Evolutionary conservation across 2,797 vertebrate species (phyloP), one percentile per base, ranked within the genome.

Genomic region (Halcyon smyrnensis): DNA sequence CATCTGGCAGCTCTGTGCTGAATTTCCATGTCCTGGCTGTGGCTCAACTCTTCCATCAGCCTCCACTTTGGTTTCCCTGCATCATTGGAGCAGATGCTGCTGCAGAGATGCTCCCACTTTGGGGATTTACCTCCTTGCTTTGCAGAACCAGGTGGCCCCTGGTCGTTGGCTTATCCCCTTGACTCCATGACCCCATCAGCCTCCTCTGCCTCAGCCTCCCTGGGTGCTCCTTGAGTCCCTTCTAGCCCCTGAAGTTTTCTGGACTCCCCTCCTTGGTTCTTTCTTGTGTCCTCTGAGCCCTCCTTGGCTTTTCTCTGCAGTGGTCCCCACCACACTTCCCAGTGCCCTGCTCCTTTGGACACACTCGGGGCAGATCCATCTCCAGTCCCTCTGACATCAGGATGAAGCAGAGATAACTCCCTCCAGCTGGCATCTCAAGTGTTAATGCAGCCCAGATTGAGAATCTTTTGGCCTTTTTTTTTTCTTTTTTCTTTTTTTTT

Each of bases 371-470:
- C 36, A 43, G 59, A 75, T 2, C 4, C 17, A 8, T 9, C 37
- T 70, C 73, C 69, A 75, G 4, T 20, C 43, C 23, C 48, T 80
- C 56, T 23, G 50, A 60, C 2, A 2, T 28, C 19, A 12, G 46
- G 16, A 37, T 17, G 14, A 88, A 86, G 23, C 63, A 30, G n/a
- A 25, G 25, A 6, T 8, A 50, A 15, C 50, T 70, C 51, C 20
- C 39, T 50, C 71, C 90, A 45, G 6, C 39, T 41, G 62, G 90
- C 80, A 59, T 39, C 57, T 65, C 39, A 78, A 91, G 68, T 3
- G 85, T 90, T 92, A 95, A 96, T n/a, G n/a, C 59, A 89, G 39
- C 14, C 30, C 65, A 62, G 64, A 83, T 43, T 43, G 1, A 39
- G 21, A 81, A 12, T 39, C 28, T 69, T 80, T 89, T 6, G 1